phyloP scores from a whole-genome alignment of 2,888 invertebrate species.

The Sepioteuthis lessoniana region DNA sequence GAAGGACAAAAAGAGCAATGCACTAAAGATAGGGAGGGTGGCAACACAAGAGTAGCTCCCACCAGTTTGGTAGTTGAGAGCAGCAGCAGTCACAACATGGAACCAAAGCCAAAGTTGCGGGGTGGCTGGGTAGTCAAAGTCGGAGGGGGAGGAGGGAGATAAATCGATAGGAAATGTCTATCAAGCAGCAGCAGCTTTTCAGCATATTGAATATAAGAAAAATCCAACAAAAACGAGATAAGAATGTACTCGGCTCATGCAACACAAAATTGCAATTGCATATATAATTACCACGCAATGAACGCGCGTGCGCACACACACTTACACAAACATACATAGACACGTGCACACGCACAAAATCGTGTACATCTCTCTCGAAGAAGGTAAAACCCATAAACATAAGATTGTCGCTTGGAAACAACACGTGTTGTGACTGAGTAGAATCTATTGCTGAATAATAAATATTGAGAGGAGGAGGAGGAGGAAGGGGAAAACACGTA shows the following conservation, averaged over 20 bases:
- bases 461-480: background rate
- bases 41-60: background rate
- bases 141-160: background rate
- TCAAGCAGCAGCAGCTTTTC: background rate
- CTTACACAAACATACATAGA: too few relatives aligned
- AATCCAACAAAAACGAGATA: background rate
- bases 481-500: too few relatives aligned
- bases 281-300: background rate
- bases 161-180: constrained; percentile 20
- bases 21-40: background rate
- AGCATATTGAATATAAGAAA: background rate
- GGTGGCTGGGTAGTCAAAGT: background rate
- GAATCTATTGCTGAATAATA: background rate
- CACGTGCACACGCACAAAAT: background rate
- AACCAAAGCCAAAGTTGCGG: background rate
- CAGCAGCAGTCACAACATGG: constrained; percentile 6
- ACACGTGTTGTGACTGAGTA: background rate
- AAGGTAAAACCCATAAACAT: background rate
- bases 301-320: too few relatives aligned
- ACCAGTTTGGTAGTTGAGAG: background rate
- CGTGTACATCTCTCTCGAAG: background rate
- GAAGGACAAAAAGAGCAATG: background rate
- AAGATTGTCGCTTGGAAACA: background rate
- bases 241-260: background rate
- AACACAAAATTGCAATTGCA: background rate